phyloP scores from a whole-genome alignment of 2,888 invertebrate genomes.

The Xanthorhoe designata region DNA sequence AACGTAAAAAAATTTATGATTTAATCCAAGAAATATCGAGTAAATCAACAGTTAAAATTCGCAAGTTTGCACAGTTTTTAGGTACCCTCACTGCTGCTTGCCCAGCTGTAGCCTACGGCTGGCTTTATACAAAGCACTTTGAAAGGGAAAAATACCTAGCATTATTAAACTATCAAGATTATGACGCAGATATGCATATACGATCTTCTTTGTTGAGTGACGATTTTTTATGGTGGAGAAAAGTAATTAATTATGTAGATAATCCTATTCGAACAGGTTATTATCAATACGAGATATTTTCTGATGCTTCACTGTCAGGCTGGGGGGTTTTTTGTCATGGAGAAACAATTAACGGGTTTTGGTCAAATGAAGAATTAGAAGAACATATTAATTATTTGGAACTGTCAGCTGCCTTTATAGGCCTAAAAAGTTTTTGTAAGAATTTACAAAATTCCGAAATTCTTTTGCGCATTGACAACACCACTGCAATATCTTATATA shows the following conservation, averaged over 20 bases:
- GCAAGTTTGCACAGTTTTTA: background rate
- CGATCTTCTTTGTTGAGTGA: background rate
- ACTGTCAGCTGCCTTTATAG: background rate
- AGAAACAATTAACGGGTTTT: too few relatives aligned
- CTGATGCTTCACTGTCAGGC: too few relatives aligned
- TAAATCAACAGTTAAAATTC: background rate
- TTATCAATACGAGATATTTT: too few relatives aligned
- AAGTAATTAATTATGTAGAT: background rate
- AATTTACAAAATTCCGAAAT: background rate
- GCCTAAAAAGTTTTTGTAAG: background rate
- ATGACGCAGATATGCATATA: background rate
- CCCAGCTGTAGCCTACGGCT: background rate
- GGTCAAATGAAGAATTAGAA: too few relatives aligned
- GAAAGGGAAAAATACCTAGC: background rate
- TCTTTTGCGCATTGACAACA: background rate
- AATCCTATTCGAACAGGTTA: too few relatives aligned
- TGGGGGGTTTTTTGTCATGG: too few relatives aligned
- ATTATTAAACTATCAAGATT: background rate
- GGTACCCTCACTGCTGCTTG: background rate
- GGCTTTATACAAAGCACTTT: background rate
- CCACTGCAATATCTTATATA: too few relatives aligned
- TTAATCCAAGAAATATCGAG: background rate
- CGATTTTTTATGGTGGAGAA: background rate
- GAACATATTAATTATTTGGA: background rate
- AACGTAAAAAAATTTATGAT: too few relatives aligned